Conservation (phyloP, 2,888 invertebrate genomes). For the Rhopalosiphum nymphaeae region DNA sequence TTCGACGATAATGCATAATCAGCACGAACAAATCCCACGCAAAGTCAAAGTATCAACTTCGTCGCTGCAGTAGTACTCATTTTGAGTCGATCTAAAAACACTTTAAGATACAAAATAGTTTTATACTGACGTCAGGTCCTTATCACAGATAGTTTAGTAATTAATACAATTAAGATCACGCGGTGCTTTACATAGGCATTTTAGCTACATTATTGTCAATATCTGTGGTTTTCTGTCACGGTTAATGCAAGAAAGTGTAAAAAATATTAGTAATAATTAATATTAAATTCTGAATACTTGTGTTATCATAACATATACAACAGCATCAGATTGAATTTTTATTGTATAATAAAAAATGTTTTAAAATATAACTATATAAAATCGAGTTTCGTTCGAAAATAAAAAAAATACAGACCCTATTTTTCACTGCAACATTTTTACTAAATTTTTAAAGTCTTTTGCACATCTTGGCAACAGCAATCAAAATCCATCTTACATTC, state of each 20-base stretch:
- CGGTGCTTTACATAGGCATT: neutral
- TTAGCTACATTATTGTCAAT: neutral
- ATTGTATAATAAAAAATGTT: neutral
- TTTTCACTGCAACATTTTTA: neutral
- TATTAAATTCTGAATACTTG: neutral
- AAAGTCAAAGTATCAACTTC: neutral
- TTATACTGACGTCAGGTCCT: neutral
- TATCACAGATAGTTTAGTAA: neutral
- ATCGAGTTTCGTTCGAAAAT: neutral
- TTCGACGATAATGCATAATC: neutral
- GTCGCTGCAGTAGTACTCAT: neutral
- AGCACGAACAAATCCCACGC: neutral
- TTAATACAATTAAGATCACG: neutral
- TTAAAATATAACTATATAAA: neutral
- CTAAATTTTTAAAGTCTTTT: neutral
- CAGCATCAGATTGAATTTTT: neutral
- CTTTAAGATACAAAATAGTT: neutral
- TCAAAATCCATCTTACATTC: neutral
- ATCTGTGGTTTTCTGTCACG: neutral
- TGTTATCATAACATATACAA: neutral
- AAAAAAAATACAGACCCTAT: neutral
- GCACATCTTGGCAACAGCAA: neutral
- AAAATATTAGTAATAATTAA: neutral
- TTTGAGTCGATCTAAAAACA: neutral
- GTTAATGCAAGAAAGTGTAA: neutral